Evolutionary conservation across 2,797 vertebrate species (phyloP), one percentile per base, ranked within the genome.

Genomic region (Xenentodon cancila): DNA sequence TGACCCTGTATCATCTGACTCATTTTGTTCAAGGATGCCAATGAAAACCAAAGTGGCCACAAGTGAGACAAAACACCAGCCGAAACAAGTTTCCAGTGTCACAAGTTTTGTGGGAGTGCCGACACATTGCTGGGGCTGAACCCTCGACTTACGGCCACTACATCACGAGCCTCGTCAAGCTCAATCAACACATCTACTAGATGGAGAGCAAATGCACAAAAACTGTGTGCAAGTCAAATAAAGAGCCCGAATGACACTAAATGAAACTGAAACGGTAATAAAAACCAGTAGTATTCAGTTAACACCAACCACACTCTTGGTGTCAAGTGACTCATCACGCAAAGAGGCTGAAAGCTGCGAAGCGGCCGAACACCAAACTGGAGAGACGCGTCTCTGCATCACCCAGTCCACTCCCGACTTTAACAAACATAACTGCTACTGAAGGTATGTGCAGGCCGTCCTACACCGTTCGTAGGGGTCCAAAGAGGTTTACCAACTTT

Each of bases 391-490:
- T 50, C 59, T 17, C 27, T 1, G 49, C 16, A 53, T 43, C 37
- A 42, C 4, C 6, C 59, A 25, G 59, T 49, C 57, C 65, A 46
- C 64, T 30, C 49, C 42, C 0, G 53, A 7, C 43, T 43, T 40
- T 54, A 79, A 84, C 75, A 82, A 72, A 71, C 58, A 56, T 65
- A 75, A 82, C 79, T 54, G 54, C 49, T 52, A 19, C n/a, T 37
- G 64, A 48, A 56, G 69, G 76, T 53, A 73, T 79, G 73, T 71
- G 62, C 53, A 66, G 9, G 9, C 11, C 4, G 15, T 7, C 3
- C 13, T 4, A 13, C 13, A 15, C 37, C 3, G 13, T 40, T 40
- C 16, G 12, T 15, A 13, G 15, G 37, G 15, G 37, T 5, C 13
- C 4, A 15, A 40, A 15, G 13, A 40, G 12, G 9, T 40, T 40